phyloP scores from a whole-genome alignment of 2,888 invertebrate genomes.

The Palloptera scutellata region DNA sequence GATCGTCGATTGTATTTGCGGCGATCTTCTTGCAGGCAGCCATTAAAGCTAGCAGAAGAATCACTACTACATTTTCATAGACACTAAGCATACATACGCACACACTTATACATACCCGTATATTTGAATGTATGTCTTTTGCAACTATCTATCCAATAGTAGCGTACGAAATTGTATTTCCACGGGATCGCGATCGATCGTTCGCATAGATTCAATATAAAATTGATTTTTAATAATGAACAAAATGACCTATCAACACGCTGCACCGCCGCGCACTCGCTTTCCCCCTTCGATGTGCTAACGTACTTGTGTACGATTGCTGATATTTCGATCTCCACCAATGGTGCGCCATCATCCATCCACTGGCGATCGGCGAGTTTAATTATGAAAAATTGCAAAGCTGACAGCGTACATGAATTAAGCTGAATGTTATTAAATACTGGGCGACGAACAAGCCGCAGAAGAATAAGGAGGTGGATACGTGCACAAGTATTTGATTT shows the following conservation, averaged over 20 bases:
- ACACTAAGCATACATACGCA: background rate
- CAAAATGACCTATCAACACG: constrained; percentile 36
- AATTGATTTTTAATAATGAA: constrained; percentile 41
- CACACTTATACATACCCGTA: background rate
- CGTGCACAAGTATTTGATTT: no score
- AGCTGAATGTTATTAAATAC: constrained; percentile 53
- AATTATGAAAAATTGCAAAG: constrained; percentile 55
- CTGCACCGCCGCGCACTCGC: constrained; percentile 2
- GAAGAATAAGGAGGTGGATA: no score
- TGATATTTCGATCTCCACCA: constrained; percentile 12
- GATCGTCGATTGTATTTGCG: constrained; percentile 16
- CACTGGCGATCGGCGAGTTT: constrained; percentile 29
- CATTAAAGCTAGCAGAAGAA: constrained; percentile 26
- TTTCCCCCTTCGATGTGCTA: constrained; percentile 8
- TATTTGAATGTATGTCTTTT: constrained; percentile 22
- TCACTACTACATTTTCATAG: constrained; percentile 27
- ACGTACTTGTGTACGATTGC: constrained; percentile 21
- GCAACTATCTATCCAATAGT: constrained; percentile 34
- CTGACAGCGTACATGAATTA: constrained; percentile 56
- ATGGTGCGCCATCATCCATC: constrained; percentile 30
- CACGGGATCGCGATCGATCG: background rate
- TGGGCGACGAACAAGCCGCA: constrained; percentile 36
- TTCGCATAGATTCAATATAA: constrained; percentile 2
- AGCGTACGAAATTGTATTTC: constrained; percentile 46
- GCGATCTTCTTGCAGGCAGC: background rate